Evolutionary conservation across 2,888 invertebrate species (phyloP).

Genomic region (Cataglyphis albicans): DNA sequence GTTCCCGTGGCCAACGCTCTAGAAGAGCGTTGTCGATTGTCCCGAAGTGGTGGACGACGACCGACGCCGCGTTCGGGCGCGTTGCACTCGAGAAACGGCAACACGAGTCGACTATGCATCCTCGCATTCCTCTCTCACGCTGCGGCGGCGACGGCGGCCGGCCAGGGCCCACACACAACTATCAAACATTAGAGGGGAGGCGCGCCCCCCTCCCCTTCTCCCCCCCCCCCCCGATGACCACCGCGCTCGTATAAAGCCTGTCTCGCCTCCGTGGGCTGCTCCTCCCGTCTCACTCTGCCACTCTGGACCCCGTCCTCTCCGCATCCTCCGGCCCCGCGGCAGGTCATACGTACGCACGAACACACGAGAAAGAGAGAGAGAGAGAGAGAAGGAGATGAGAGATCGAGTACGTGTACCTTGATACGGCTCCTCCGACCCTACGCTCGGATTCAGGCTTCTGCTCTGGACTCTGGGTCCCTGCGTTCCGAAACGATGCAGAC

Average conservation of each 20-base stretch:
- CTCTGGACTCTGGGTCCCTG: slow-evolving; percentile 44
- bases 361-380: background rate
- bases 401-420: slow-evolving; percentile 56
- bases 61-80: slow-evolving; percentile 68
- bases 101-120: slow-evolving; percentile 83
- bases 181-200: slow-evolving; percentile 77
- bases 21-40: slow-evolving; percentile 69
- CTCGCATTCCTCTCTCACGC: slow-evolving; percentile 85
- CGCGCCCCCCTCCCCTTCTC: slow-evolving; percentile 52
- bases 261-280: slow-evolving; percentile 69
- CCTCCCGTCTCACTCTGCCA: slow-evolving; percentile 58
- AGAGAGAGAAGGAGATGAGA: background rate
- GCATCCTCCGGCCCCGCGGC: slow-evolving; percentile 49
- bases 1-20: slow-evolving; percentile 64
- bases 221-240: slow-evolving; percentile 73
- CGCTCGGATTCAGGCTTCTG: slow-evolving; percentile 56
- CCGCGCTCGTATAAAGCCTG: slow-evolving; percentile 79
- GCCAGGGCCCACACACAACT: slow-evolving; percentile 79
- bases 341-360: slow-evolving; percentile 42
- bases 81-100: slow-evolving; percentile 71
- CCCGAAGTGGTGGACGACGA: slow-evolving; percentile 65
- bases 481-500: slow-evolving; percentile 63
- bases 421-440: slow-evolving; percentile 45
- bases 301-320: slow-evolving; percentile 49
- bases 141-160: slow-evolving; percentile 71